A percentile compares a stretch with the other conserved stretches of the same genome.
phyloP scores from a whole-genome alignment of 2,113 vertebrate species.

The Lagenorhynchus albirostris region DNA sequence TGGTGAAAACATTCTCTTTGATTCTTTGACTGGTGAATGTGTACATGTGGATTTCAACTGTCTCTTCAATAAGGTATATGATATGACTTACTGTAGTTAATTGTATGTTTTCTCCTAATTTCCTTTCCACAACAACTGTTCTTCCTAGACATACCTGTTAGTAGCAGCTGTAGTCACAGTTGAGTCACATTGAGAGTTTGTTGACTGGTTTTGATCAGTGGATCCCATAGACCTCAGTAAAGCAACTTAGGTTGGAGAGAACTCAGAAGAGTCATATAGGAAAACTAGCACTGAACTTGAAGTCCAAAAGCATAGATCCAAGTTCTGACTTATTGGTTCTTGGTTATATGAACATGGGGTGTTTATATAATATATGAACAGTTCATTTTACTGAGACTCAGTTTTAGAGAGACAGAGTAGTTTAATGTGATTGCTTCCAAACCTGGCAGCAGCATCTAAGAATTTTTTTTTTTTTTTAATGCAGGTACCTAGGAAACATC shows the following conservation, averaged over 20 bases:
- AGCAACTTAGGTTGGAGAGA: neutral
- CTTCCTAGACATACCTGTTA: neutral
- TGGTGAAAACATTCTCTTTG: conserved; percentile 97
- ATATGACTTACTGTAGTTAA: neutral
- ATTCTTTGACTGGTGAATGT: conserved; percentile 96
- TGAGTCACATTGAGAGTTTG: neutral
- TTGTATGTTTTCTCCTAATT: neutral
- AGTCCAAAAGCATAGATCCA: neutral
- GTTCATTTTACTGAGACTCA: conserved; percentile 25
- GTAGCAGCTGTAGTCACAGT: neutral
- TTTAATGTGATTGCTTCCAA: conserved; percentile 21
- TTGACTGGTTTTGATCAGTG: neutral
- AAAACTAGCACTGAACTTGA: conserved; percentile 7
- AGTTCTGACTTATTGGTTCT: neutral
- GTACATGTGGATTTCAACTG: conserved; percentile 99
- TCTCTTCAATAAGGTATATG: conserved; percentile 96
- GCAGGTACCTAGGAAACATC: neutral
- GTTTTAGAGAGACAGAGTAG: conserved; percentile 9
- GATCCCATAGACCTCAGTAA: neutral
- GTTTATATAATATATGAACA: neutral
- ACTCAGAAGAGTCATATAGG: neutral
- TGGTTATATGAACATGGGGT: neutral
- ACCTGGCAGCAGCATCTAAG: neutral
- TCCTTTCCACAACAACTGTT: neutral
- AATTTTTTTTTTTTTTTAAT: neutral